Evolutionary conservation across 2,888 invertebrate species (phyloP), one percentile per base, ranked within the genome.

Genomic region (Tanytarsus gracilentus): DNA sequence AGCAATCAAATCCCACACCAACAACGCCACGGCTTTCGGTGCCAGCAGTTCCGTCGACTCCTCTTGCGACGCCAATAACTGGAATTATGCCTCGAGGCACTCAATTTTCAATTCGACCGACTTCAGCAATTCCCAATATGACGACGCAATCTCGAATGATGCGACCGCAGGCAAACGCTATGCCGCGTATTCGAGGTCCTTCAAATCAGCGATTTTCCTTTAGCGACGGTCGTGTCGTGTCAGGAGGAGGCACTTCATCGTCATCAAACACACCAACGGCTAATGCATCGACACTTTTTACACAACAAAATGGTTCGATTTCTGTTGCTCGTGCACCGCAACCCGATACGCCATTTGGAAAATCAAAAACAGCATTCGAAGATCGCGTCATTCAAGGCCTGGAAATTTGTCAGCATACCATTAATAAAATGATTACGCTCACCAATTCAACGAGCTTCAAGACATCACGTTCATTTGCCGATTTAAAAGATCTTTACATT

Each of bases 361-460:
- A 65, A 9, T 71, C 72, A 3, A 69, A 72, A 1, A 63, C 66
- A 0, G 71, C 70, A 30, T 64, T 74, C 61, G 74, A 74, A 62
- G 70, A 70, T 58, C 71, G 73, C 62, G 69, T 74, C 9, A 72
- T 71, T 36, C 69, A 65, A 63, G 70, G 71, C 16, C 70, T 72
- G 70, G 73, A 73, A 51, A 72, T 73, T 56, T 74, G 73, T 60
- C 71, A 71, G 11, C 75, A 74, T 66, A 67, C 74, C 4, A 72
- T 70, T 11, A 69, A 70, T 7, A 74, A 74, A 61, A 50, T 60
- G 49, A 58, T 72, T 53, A 73, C 73, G 0, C 64, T 74, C 2
- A 74, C 73, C 14, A 71, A 71, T 63, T 72, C 74, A 39, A 74
- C 73, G 66, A 72, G 74, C 0, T 74, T 73, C 61, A 74, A 72